These are phyloP conservation scores for Chromobotia macracanthus DNA, from an alignment of 2,797 vertebrate genomes.

Conservation along the genomic window DNA sequence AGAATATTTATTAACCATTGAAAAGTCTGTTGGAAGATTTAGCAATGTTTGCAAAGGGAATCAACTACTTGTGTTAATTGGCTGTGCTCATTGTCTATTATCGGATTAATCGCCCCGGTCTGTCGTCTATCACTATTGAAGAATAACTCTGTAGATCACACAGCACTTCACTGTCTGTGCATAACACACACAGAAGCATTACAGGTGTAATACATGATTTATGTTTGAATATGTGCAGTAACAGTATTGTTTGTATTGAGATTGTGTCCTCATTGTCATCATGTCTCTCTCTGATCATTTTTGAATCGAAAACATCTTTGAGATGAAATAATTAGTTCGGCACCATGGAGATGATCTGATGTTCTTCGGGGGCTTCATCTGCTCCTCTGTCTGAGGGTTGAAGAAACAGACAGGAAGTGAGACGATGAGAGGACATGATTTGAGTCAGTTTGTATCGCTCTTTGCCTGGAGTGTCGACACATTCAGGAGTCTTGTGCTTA, in stretches of 20 bases:
- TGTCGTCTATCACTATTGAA: background rate
- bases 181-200: background rate
- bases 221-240: conserved; percentile 30
- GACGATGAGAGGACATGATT: conserved; percentile 41
- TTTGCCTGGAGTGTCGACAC: conserved; percentile 49
- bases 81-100: background rate
- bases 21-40: background rate
- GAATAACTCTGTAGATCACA: background rate
- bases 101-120: background rate
- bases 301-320: background rate
- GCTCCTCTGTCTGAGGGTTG: conserved; percentile 1
- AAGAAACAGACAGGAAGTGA: conserved; percentile 30
- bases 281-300: background rate
- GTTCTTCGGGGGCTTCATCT: background rate
- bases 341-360: background rate
- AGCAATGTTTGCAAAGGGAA: background rate
- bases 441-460: conserved; percentile 53
- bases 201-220: conserved; percentile 36
- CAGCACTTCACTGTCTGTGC: background rate
- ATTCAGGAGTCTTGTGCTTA: conserved; percentile 26
- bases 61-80: background rate
- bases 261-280: background rate
- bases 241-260: background rate
- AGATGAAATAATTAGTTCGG: background rate
- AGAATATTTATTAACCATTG: no score